Evolutionary conservation across 1,140 invertebrate genomes (phyloP).

Genomic region (Hyles vespertilio): DNA sequence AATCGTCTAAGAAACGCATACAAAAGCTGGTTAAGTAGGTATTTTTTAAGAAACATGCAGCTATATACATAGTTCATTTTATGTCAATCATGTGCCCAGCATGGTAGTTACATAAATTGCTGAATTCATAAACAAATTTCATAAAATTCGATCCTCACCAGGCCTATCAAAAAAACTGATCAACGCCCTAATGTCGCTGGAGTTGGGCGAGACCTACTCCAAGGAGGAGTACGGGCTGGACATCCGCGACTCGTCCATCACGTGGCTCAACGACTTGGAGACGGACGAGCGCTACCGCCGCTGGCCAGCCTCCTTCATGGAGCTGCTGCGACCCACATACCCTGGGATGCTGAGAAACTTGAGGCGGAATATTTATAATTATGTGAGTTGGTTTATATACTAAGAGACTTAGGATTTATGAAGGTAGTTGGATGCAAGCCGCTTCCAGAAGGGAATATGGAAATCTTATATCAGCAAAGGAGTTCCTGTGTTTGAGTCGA

Average conservation of each 20-base stretch:
- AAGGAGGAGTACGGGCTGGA: constrained; percentile 92
- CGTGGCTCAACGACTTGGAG: constrained; percentile 98
- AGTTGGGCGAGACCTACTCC: constrained; percentile 78
- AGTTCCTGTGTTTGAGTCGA: no score
- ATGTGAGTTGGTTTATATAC: constrained; percentile 33
- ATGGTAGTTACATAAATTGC: no score
- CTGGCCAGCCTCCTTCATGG: constrained; percentile 92
- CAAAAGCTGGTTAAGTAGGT: no score
- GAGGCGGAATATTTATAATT: constrained; percentile 90
- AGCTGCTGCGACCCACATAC: constrained; percentile 95
- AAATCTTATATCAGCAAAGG: no score
- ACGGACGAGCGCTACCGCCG: constrained; percentile 89
- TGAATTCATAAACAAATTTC: no score
- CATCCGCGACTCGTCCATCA: constrained; percentile 92
- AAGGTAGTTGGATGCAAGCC: no score
- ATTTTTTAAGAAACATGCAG: no score
- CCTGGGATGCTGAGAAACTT: constrained; percentile 97
- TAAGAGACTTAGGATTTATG: no score
- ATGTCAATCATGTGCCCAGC: no score
- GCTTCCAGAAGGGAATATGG: no score
- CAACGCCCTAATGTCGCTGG: constrained; percentile 82
- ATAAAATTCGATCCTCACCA: constrained; percentile 21
- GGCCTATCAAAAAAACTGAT: constrained; percentile 72
- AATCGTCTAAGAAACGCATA: no score
- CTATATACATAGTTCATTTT: no score